These are phyloP conservation scores for Sarcophaga rosellei DNA, from an alignment of 2,888 invertebrate species.

Conservation along the genomic window DNA sequence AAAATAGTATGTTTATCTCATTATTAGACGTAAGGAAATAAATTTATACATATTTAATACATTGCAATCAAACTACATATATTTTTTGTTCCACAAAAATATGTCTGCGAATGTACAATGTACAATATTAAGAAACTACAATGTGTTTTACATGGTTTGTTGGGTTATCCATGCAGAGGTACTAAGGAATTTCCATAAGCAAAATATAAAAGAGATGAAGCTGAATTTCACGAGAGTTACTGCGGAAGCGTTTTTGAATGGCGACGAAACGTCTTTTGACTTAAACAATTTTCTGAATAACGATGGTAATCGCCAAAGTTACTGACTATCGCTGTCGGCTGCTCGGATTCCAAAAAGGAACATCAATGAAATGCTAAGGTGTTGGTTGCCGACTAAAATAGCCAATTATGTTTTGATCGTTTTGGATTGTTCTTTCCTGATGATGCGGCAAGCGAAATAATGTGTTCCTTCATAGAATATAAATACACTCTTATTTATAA, in stretches of 20 bases:
- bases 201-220: slow-evolving; percentile 22
- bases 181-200: neutral
- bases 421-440: slow-evolving; percentile 70
- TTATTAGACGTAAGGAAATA: too few relatives aligned
- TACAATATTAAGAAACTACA: neutral
- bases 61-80: too few relatives aligned
- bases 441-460: slow-evolving; percentile 61
- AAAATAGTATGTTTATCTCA: too few relatives aligned
- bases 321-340: slow-evolving; percentile 71
- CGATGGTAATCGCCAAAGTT: slow-evolving; percentile 62
- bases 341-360: slow-evolving; percentile 71
- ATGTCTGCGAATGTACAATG: too few relatives aligned
- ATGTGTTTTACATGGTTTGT: slow-evolving; percentile 10
- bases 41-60: too few relatives aligned
- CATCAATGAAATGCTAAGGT: slow-evolving; percentile 73
- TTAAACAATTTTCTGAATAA: slow-evolving; percentile 73
- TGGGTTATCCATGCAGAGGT: slow-evolving; percentile 13
- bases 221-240: slow-evolving; percentile 27
- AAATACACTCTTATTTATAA: slow-evolving; percentile 49
- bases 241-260: slow-evolving; percentile 70
- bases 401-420: slow-evolving; percentile 75
- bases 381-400: slow-evolving; percentile 76
- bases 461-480: slow-evolving; percentile 46
- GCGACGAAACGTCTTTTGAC: slow-evolving; percentile 76
- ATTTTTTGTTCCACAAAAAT: too few relatives aligned